Conservation (phyloP, 2,113 vertebrate species). For the Aviceda subcristata region DNA sequence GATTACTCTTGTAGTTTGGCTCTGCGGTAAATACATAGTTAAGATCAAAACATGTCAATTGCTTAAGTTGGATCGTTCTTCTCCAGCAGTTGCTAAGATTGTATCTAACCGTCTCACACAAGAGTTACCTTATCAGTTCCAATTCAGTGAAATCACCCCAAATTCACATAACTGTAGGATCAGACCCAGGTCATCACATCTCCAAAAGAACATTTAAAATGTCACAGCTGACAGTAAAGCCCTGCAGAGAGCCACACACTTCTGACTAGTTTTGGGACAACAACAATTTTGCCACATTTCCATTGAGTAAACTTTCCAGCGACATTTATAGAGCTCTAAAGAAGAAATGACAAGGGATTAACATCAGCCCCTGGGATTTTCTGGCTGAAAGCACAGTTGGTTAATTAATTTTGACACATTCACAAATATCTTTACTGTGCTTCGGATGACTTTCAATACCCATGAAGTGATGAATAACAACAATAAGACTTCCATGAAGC, state of each 20-base stretch:
- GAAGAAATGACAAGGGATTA: background rate
- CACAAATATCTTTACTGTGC: background rate
- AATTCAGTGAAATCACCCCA: background rate
- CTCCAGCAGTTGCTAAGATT: background rate
- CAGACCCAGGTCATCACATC: background rate
- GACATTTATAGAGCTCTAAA: background rate
- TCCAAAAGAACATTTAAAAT: background rate
- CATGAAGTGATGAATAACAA: background rate
- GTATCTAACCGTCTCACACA: background rate
- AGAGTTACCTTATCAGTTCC: background rate
- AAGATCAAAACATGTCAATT: background rate
- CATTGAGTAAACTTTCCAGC: background rate
- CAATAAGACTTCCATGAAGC: background rate
- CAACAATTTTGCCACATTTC: background rate
- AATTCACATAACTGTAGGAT: background rate
- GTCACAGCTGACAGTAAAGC: background rate
- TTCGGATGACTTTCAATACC: background rate
- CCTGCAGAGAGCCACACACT: background rate
- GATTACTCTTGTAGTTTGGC: background rate
- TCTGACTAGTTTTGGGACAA: background rate
- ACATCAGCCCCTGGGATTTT: background rate
- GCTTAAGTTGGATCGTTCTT: background rate
- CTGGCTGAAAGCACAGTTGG: background rate
- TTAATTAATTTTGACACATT: background rate
- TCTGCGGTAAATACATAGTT: background rate